These are phyloP conservation scores for Tretioscincus oriximinensis DNA, from an alignment of 2,113 vertebrate genomes.

Conservation along the genomic window DNA sequence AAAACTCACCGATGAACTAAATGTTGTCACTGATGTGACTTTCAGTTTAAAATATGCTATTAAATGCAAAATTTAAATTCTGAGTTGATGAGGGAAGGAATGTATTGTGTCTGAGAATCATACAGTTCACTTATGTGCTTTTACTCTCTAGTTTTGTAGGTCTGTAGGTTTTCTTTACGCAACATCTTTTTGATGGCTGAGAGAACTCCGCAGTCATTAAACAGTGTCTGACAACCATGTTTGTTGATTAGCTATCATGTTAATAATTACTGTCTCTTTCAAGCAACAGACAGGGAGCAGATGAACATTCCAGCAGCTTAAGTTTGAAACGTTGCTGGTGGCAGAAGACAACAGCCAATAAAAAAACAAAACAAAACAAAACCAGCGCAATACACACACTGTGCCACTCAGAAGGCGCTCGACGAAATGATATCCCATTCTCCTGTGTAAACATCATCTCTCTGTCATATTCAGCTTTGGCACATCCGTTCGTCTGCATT, in stretches of 20 bases:
- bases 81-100: not conserved
- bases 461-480: conserved; percentile 24
- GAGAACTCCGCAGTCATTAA: conserved; percentile 40
- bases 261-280: conserved; percentile 52
- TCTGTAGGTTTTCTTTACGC: conserved; percentile 45
- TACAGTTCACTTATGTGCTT: not conserved
- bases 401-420: conserved; percentile 36
- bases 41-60: conserved; percentile 29
- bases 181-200: conserved; percentile 19
- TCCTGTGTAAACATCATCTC: conserved; percentile 22
- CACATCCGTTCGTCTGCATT: conserved; percentile 13
- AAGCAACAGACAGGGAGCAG: conserved; percentile 31
- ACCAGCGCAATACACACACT: conserved; percentile 7
- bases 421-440: conserved; percentile 13
- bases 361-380: not conserved
- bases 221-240: conserved; percentile 40
- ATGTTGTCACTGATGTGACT: not conserved
- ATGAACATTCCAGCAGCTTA: not conserved
- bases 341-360: not conserved
- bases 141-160: not conserved
- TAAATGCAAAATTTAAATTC: conserved; percentile 8
- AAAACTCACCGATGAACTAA: conserved; percentile 4
- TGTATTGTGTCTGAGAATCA: conserved; percentile 22
- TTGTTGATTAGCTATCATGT: conserved; percentile 36
- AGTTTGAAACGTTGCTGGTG: conserved; percentile 3